A percentile compares a stretch with the other conserved stretches of the same genome.
These are phyloP conservation scores for Tarsius wallacei DNA, from an alignment of 2,797 vertebrate genomes.

Conservation along the genomic window DNA sequence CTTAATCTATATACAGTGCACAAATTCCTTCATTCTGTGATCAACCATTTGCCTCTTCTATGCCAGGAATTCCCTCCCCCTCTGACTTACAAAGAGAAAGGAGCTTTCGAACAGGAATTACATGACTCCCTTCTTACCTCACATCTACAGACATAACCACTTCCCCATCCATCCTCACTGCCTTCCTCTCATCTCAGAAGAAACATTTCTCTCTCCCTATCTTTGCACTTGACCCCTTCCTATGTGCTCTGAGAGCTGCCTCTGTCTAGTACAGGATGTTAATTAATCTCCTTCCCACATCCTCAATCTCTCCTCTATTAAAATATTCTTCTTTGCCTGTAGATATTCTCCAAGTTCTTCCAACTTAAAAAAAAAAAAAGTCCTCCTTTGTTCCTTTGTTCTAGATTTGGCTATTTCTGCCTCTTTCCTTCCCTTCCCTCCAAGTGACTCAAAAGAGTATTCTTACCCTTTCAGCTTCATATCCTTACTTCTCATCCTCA, in stretches of 20 bases:
- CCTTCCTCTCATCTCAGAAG: background rate
- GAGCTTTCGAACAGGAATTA: background rate
- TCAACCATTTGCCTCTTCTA: background rate
- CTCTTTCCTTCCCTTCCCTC: background rate
- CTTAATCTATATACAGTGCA: background rate
- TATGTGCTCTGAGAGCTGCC: background rate
- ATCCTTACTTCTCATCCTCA: background rate
- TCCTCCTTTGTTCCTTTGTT: background rate
- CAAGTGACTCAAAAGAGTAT: background rate
- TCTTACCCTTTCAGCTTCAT: background rate
- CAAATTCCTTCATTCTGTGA: background rate
- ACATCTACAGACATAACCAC: background rate
- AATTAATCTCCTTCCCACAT: background rate
- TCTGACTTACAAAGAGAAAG: background rate
- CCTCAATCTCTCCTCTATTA: background rate
- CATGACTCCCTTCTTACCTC: background rate
- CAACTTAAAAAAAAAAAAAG: background rate
- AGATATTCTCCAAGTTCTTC: constrained; percentile 27
- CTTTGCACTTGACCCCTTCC: background rate
- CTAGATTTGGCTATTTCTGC: background rate
- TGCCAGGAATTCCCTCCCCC: background rate
- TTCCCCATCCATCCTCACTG: background rate
- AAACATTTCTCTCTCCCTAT: background rate
- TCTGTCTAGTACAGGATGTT: background rate
- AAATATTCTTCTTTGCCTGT: background rate